A percentile compares a stretch with the other conserved stretches of the same genome.
phyloP scores from a whole-genome alignment of 2,113 vertebrate genomes.

The Nothoprocta perdicaria region DNA sequence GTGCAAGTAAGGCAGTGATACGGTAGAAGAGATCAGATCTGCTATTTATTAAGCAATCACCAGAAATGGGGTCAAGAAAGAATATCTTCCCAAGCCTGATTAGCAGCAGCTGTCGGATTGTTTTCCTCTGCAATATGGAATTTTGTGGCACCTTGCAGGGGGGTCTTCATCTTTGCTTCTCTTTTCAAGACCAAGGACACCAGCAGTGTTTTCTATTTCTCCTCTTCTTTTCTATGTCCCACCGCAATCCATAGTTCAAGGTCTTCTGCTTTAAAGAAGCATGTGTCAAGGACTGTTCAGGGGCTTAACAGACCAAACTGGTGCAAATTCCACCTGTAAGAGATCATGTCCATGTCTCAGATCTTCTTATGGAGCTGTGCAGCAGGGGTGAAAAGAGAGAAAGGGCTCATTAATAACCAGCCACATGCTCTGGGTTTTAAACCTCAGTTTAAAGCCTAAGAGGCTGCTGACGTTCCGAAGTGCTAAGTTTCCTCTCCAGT shows the following conservation, averaged over 20 bases:
- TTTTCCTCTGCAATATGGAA: not conserved
- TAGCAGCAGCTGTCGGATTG: not conserved
- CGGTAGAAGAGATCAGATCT: not conserved
- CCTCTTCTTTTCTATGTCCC: not conserved
- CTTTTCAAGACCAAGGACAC: not conserved
- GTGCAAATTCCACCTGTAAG: not conserved
- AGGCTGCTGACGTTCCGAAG: not conserved
- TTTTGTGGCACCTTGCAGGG: not conserved
- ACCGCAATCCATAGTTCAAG: fast-evolving
- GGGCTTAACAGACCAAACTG: not conserved
- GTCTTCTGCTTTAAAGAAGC: not conserved
- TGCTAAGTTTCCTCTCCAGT: not conserved
- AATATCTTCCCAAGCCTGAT: not conserved
- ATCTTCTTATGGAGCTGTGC: not conserved
- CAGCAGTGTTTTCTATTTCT: not conserved
- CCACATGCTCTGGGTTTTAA: not conserved
- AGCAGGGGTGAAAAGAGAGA: not conserved
- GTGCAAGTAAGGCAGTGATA: not conserved
- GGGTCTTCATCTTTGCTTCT: not conserved
- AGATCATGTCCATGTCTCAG: not conserved
- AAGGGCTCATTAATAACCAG: not conserved
- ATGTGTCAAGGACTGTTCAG: fast-evolving
- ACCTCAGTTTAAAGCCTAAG: not conserved
- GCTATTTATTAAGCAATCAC: not conserved
- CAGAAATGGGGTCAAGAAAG: not conserved